Percentiles rank a stretch among this genome's conserved stretches.
Evolutionary conservation across 1,140 invertebrate species (phyloP).

Genomic region (Cepaea nemoralis): DNA sequence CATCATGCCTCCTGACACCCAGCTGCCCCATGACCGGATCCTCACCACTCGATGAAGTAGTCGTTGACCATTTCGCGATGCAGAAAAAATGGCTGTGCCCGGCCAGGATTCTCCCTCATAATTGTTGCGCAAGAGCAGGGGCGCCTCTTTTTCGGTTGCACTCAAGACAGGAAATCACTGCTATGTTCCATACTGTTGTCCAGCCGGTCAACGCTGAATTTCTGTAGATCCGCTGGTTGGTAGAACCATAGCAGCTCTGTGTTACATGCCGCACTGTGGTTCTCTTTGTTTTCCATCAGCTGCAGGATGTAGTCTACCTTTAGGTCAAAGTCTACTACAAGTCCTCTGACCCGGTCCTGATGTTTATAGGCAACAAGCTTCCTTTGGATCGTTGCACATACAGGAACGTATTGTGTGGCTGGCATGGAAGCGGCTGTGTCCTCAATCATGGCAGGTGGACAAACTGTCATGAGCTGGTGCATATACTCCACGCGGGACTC

Average conservation of each 20-base stretch:
- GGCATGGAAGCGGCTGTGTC: too few relatives aligned
- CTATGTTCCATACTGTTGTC: not conserved
- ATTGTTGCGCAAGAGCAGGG: too few relatives aligned
- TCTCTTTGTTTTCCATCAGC: not conserved
- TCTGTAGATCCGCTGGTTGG: not conserved
- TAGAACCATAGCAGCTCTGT: not conserved
- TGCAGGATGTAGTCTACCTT: not conserved
- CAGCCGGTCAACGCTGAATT: not conserved
- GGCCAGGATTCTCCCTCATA: too few relatives aligned
- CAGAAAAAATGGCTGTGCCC: too few relatives aligned
- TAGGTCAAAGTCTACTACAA: not conserved
- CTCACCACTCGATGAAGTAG: too few relatives aligned
- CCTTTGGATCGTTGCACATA: not conserved
- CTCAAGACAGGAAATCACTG: not conserved
- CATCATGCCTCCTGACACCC: too few relatives aligned
- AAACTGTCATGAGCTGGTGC: not conserved
- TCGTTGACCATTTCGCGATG: too few relatives aligned
- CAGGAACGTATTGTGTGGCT: not conserved
- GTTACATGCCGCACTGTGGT: not conserved
- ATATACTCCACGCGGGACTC: slow-evolving; percentile 1
- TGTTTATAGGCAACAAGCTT: not conserved
- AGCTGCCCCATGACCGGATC: too few relatives aligned
- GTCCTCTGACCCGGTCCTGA: slow-evolving; percentile 9
- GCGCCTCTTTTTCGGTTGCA: not conserved
- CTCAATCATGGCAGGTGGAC: not conserved